Percentiles rank a stretch among this genome's conserved stretches.
phyloP scores from a whole-genome alignment of 1,140 invertebrate genomes.

The Pseudomyrmex cubaensis region DNA sequence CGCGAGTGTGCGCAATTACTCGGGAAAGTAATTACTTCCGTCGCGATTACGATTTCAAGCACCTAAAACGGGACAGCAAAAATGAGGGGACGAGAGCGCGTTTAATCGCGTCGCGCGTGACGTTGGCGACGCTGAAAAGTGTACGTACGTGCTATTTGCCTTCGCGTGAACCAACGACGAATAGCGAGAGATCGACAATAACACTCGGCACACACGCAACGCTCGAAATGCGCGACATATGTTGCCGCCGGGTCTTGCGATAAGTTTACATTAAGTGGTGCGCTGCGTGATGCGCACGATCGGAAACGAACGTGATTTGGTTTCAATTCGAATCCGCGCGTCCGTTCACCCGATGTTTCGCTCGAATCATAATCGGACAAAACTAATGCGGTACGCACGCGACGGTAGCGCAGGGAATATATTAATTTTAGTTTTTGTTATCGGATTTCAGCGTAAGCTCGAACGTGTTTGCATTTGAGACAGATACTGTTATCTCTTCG shows the following conservation, averaged over 20 bases:
- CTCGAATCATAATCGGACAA: conserved; percentile 43
- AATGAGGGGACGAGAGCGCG: background rate
- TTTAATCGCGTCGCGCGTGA: conserved; percentile 31
- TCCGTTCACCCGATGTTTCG: conserved; percentile 52
- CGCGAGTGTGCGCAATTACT: conserved; percentile 33
- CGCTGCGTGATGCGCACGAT: conserved; percentile 21
- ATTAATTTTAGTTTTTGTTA: conserved; percentile 60
- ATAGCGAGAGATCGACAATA: conserved; percentile 21
- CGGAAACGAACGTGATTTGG: conserved; percentile 52
- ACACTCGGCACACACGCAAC: background rate
- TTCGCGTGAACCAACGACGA: background rate
- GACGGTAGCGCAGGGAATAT: background rate
- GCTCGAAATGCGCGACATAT: conserved; percentile 26
- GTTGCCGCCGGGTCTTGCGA: background rate
- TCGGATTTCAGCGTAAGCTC: conserved; percentile 14
- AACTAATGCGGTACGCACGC: conserved; percentile 52
- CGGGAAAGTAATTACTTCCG: conserved; percentile 45
- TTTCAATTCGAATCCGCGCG: conserved; percentile 56
- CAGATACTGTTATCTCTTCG: conserved; percentile 10
- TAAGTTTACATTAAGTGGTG: conserved; percentile 52
- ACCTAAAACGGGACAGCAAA: background rate
- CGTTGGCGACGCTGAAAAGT: conserved; percentile 7
- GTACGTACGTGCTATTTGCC: conserved; percentile 25
- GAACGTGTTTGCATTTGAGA: background rate
- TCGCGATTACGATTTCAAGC: conserved; percentile 44